phyloP scores from a whole-genome alignment of 1,140 invertebrate species.

The Brachionus plicatilis region DNA sequence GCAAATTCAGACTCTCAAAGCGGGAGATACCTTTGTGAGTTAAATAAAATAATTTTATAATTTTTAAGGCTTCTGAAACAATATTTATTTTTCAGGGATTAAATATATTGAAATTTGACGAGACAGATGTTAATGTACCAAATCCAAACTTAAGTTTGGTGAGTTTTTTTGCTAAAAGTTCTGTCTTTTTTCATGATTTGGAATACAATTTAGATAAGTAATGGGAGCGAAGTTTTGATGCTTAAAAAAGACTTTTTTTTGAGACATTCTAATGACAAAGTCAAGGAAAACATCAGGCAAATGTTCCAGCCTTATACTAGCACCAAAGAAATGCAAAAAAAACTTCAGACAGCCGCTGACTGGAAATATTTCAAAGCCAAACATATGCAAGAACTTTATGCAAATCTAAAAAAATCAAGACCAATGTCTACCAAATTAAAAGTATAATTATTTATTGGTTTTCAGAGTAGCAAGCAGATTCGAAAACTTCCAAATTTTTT shows the following conservation, averaged over 20 bases:
- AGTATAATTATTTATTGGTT: background rate
- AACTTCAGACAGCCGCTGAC: background rate
- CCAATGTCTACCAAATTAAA: background rate
- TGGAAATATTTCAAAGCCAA: constrained; percentile 24
- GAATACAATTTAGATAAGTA: background rate
- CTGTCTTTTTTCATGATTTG: too few relatives aligned
- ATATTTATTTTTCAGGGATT: background rate
- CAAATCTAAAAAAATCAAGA: background rate
- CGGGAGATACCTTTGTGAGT: constrained; percentile 34
- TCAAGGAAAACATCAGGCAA: background rate
- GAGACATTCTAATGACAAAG: constrained; percentile 11
- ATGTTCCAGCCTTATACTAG: constrained; percentile 6
- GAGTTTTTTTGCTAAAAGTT: background rate
- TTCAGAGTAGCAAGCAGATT: background rate
- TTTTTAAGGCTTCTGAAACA: background rate
- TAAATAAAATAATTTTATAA: background rate
- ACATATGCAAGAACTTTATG: constrained; percentile 3
- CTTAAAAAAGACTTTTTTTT: constrained; percentile 23
- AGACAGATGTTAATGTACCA: background rate
- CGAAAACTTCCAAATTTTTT: background rate
- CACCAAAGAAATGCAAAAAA: constrained; percentile 25
- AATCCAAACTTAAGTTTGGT: constrained; percentile 1
- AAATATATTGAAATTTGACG: constrained; percentile 27
- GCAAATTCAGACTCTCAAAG: constrained; percentile 24
- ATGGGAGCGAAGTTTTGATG: constrained; percentile 15